Conservation (phyloP, 2,797 vertebrate species). For the Oryzias dopingdopingensis region DNA sequence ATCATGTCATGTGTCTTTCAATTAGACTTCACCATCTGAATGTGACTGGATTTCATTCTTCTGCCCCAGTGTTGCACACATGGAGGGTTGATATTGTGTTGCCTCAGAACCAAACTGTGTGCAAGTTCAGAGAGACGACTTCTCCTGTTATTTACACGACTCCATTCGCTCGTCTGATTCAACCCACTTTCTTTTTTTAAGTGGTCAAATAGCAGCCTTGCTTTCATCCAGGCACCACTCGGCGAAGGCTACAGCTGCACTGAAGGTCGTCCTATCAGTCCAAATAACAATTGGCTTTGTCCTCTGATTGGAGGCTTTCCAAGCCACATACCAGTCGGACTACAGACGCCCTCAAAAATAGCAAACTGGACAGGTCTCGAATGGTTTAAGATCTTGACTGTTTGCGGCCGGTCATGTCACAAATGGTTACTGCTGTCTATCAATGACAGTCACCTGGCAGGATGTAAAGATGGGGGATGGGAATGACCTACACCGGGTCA, state of each 20-base stretch:
- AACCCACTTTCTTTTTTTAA: neutral
- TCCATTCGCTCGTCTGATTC: neutral
- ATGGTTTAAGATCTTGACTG: slow-evolving; percentile 46
- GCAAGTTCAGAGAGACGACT: neutral
- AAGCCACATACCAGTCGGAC: slow-evolving; percentile 64
- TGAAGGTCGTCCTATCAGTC: slow-evolving; percentile 69
- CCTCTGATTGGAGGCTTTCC: slow-evolving; percentile 51
- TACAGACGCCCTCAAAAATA: slow-evolving; percentile 74
- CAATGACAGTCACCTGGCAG: slow-evolving; percentile 55
- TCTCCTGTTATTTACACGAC: neutral
- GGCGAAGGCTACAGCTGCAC: slow-evolving; percentile 53
- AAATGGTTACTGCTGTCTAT: slow-evolving; percentile 52
- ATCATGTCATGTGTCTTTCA: no score
- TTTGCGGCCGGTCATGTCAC: slow-evolving; percentile 28
- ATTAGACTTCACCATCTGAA: slow-evolving; percentile 2
- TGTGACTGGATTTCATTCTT: no score
- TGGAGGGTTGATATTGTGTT: slow-evolving; percentile 1
- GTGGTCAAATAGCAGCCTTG: slow-evolving; percentile 1
- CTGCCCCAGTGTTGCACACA: no score
- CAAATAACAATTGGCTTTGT: slow-evolving; percentile 72
- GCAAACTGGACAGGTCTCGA: slow-evolving; percentile 59
- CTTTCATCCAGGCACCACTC: slow-evolving; percentile 14
- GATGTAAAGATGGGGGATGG: slow-evolving; percentile 24
- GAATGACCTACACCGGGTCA: slow-evolving; percentile 30
- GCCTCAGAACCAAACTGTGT: slow-evolving; percentile 1